Base-by-base conservation (phyloP, 92 coral and sea anemone genomes). In the Porites divaricata region DNA sequence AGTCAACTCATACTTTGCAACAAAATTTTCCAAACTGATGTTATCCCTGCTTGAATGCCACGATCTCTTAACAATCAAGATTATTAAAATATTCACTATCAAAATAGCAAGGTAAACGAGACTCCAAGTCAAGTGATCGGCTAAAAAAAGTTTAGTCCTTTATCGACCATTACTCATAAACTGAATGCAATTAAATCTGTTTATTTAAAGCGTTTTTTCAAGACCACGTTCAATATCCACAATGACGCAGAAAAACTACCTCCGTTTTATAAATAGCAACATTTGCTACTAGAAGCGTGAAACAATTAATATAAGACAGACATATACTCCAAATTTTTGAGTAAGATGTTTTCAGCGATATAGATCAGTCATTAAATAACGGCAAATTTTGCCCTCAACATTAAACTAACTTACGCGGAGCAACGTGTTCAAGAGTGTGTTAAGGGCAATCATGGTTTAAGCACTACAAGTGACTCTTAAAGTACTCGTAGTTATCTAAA, bases 141-240 rank as follows among this genome's bases (percentile, higher is more conserved):
- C 8, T 73, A 11, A 54, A 54, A 2, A 54, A 13, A 4, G 20
- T 80, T 11, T 26, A 23, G 3, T 17, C 20, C 21, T 68, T 19
- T 54, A 13, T n/a, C 23, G 15, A 25, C 45, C 9, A 80, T 25
- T 77, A 63, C 45, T 77, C 50, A 41, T 56, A 41, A 11, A 9
- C 71, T 63, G 63, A 20, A 71, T 68, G 75, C 54, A 52, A 26
- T 35, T 56, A 17, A 53, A 80, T 69, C n/a, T 56, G 85, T 80
- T 80, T 80, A 69, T 80, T 69, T 16, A 67, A 67, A 68, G 41
- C 26, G 25, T 57, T 35, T 54, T 26, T 26, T 54, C 63, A 49
- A 53, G 74, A 26, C 50, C 52, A 23, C 14, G 48, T 59, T 0
- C 77, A 73, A 51, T 54, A 80, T 57, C 9, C 14, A 17, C 25